A percentile compares a stretch with the other conserved stretches of the same genome.
These are phyloP conservation scores for Sceloporus undulatus DNA, from an alignment of 2,113 vertebrate genomes.

Conservation along the genomic window DNA sequence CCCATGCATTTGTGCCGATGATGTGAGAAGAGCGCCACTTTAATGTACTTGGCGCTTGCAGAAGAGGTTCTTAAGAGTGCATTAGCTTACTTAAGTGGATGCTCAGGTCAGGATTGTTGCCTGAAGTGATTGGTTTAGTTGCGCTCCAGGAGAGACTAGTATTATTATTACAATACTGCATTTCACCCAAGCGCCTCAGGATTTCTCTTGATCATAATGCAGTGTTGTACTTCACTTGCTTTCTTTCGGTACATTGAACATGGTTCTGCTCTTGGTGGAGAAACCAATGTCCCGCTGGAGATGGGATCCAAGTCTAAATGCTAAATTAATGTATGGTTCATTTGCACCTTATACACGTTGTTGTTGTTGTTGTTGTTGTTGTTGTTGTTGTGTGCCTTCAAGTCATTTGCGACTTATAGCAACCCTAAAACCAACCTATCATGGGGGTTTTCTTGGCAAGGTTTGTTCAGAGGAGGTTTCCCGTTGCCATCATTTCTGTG, in stretches of 20 bases:
- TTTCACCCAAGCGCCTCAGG: not conserved
- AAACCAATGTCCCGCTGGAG: not conserved
- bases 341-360: no score
- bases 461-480: no score
- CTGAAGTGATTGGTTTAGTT: not conserved
- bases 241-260: slow-evolving; percentile 12
- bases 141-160: slow-evolving; percentile 12
- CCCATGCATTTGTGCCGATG: not conserved
- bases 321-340: no score
- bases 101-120: not conserved
- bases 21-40: not conserved
- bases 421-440: no score
- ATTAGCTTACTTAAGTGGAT: not conserved
- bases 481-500: no score
- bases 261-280: not conserved
- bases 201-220: not conserved
- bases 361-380: no score
- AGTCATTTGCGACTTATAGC: no score
- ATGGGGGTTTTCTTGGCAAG: no score
- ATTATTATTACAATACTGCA: not conserved
- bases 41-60: not conserved
- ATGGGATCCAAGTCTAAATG: no score
- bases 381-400: no score
- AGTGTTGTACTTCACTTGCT: not conserved
- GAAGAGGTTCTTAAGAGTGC: no score